Evolutionary conservation across 2,797 vertebrate species (phyloP).

Genomic region (Malacoctenus gilli): DNA sequence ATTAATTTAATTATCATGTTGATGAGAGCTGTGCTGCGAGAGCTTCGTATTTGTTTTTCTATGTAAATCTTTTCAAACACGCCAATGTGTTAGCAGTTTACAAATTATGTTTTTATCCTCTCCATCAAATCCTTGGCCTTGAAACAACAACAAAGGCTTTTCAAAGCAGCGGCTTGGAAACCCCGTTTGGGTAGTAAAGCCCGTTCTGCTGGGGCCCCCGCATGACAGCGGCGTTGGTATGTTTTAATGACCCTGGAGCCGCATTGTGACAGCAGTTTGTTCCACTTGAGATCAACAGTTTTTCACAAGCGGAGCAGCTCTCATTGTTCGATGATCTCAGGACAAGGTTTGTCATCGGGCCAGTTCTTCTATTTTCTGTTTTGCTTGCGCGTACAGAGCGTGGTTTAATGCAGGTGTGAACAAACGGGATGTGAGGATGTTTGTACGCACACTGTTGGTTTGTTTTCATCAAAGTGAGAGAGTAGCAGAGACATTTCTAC

Average conservation of each 20-base stretch:
- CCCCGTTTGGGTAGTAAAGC: constrained; percentile 37
- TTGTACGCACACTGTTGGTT: too few relatives aligned
- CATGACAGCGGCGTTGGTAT: constrained; percentile 56
- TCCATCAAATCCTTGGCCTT: constrained; percentile 51
- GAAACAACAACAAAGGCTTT: constrained; percentile 49
- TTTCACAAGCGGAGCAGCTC: constrained; percentile 35
- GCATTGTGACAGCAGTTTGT: constrained; percentile 49
- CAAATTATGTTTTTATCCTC: constrained; percentile 63
- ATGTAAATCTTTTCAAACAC: constrained; percentile 68
- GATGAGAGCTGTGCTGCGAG: constrained; percentile 59
- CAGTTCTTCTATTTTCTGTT: constrained; percentile 16
- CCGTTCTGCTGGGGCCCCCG: constrained; percentile 51
- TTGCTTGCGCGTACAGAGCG: not conserved
- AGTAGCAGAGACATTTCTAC: too few relatives aligned
- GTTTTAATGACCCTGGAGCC: constrained; percentile 47
- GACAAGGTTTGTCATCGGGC: constrained; percentile 4
- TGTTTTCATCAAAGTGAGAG: too few relatives aligned
- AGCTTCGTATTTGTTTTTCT: constrained; percentile 68
- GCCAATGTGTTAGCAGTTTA: constrained; percentile 69
- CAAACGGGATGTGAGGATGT: too few relatives aligned
- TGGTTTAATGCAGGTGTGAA: too few relatives aligned
- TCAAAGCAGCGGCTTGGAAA: constrained; percentile 36
- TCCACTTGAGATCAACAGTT: constrained; percentile 33
- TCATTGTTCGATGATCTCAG: constrained; percentile 43
- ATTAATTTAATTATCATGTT: constrained; percentile 73